A percentile compares a stretch with the other conserved stretches of the same genome.
Evolutionary conservation across 2,888 invertebrate genomes (phyloP).

Genomic region (Synanthedon tipuliformis): DNA sequence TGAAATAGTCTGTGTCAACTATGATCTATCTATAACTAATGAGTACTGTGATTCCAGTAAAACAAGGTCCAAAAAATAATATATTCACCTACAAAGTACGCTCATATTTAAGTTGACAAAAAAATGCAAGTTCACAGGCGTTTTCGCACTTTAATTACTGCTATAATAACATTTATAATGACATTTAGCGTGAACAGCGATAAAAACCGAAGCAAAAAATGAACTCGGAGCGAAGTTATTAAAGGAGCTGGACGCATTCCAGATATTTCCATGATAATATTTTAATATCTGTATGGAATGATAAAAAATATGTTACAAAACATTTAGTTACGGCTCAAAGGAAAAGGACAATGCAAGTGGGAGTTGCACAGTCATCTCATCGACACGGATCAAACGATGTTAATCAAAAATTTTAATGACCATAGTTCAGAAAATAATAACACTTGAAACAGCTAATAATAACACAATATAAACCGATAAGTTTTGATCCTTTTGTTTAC

Average conservation of each 20-base stretch:
- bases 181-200: not conserved
- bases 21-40: no score
- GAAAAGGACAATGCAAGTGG: conserved; percentile 48
- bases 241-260: conserved; percentile 27
- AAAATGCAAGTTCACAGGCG: no score
- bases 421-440: conserved; percentile 69
- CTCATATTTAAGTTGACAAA: no score
- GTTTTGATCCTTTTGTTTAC: conserved; percentile 33
- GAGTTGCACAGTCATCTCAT: conserved; percentile 61
- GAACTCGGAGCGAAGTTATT: not conserved
- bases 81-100: no score
- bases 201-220: not conserved
- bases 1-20: no score
- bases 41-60: no score
- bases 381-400: conserved; percentile 66
- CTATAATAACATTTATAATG: not conserved
- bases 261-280: conserved; percentile 43
- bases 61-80: no score
- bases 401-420: conserved; percentile 71
- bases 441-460: conserved; percentile 47
- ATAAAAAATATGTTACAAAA: conserved; percentile 50
- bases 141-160: not conserved
- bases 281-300: conserved; percentile 43
- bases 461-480: conserved; percentile 8
- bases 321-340: conserved; percentile 59